Conservation (phyloP, 2,888 invertebrate genomes). For the Polietes domitor region DNA sequence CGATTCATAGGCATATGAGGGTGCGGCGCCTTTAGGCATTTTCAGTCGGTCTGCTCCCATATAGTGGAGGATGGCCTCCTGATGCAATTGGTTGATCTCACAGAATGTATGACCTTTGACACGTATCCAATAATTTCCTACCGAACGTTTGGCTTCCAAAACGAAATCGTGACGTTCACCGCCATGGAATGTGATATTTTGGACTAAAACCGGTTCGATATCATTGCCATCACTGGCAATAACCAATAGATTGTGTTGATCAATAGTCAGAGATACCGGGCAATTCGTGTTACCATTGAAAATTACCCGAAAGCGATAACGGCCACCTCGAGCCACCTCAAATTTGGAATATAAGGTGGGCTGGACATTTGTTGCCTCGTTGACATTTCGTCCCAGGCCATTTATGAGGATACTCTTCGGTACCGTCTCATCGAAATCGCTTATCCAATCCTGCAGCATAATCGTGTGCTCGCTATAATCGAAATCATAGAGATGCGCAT, state of each 20-base stretch:
- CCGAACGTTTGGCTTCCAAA: constrained; percentile 74
- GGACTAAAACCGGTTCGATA: constrained; percentile 75
- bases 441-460: constrained; percentile 77
- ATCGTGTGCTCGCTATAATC: constrained; percentile 75
- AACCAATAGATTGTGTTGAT: constrained; percentile 74
- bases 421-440: constrained; percentile 72
- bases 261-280: constrained; percentile 75
- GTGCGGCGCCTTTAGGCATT: constrained; percentile 67
- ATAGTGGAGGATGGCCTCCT: constrained; percentile 77
- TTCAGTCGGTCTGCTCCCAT: constrained; percentile 70
- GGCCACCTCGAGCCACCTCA: constrained; percentile 73
- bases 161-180: constrained; percentile 78
- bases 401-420: constrained; percentile 76
- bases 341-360: constrained; percentile 75
- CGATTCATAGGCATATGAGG: constrained; percentile 74
- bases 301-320: constrained; percentile 77
- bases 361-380: constrained; percentile 14
- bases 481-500: constrained; percentile 75
- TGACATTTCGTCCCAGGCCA: constrained; percentile 74
- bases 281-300: constrained; percentile 78
- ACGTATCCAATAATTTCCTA: constrained; percentile 77
- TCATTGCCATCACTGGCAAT: constrained; percentile 77
- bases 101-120: constrained; percentile 77
- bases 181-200: constrained; percentile 74
- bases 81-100: constrained; percentile 72